A percentile compares a stretch with the other conserved stretches of the same genome.
Conservation (phyloP, 1,140 invertebrate species). For the Diabrotica virgifera region DNA sequence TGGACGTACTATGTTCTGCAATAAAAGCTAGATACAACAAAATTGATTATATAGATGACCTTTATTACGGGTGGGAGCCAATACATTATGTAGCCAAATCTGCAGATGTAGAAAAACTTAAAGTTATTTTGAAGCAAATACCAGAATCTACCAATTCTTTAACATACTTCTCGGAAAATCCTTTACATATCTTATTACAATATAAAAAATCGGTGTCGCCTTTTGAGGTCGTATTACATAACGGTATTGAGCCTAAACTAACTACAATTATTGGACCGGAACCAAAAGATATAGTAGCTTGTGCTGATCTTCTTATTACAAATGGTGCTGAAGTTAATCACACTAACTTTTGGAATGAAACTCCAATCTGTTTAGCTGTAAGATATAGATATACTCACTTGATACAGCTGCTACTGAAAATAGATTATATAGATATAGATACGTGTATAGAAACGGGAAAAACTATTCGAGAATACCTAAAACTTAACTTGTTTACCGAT, state of each 20-base stretch:
- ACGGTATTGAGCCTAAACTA: constrained; percentile 23
- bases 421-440: constrained; percentile 26
- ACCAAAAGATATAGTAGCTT: constrained; percentile 20
- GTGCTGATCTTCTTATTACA: constrained; percentile 25
- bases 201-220: constrained; percentile 21
- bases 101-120: constrained; percentile 18
- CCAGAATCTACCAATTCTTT: constrained; percentile 20
- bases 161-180: constrained; percentile 31
- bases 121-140: constrained; percentile 9
- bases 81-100: constrained; percentile 29
- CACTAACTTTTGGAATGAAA: constrained; percentile 32
- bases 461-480: constrained; percentile 26
- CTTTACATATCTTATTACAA: constrained; percentile 30
- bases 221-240: constrained; percentile 25
- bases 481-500: constrained; percentile 21
- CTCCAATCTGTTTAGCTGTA: constrained; percentile 30
- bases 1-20: constrained; percentile 5
- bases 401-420: constrained; percentile 18
- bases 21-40: neutral
- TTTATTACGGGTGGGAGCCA: constrained; percentile 31
- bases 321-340: constrained; percentile 30
- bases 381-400: constrained; percentile 22
- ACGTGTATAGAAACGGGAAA: constrained; percentile 20
- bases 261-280: constrained; percentile 26
- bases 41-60: constrained; percentile 15